phyloP scores from a whole-genome alignment of 1,140 invertebrate genomes.

The Drosophila parabipectinata region DNA sequence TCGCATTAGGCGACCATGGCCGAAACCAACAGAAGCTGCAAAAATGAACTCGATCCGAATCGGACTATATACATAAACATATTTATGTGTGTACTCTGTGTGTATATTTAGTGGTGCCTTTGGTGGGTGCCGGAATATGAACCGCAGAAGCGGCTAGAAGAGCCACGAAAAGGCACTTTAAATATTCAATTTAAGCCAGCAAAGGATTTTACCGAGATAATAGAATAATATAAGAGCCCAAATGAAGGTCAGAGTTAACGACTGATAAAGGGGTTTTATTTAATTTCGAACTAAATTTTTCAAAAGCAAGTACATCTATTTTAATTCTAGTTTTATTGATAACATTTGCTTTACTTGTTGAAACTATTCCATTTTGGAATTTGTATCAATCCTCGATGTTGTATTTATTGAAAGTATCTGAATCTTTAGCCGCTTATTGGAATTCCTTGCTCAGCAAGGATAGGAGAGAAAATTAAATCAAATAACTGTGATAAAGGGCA shows the following conservation, averaged over 20 bases:
- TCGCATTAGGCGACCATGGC: constrained; percentile 49
- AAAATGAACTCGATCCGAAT: constrained; percentile 36
- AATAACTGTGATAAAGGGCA: constrained; percentile 16
- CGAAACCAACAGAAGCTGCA: constrained; percentile 25
- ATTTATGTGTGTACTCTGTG: background rate
- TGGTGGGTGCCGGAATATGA: constrained; percentile 1
- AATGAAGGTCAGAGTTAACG: constrained; percentile 12
- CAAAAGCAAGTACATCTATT: background rate
- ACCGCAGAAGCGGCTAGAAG: constrained; percentile 30
- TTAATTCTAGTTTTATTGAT: constrained; percentile 15
- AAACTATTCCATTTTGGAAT: constrained; percentile 17
- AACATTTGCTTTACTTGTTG: constrained; percentile 13
- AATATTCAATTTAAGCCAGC: constrained; percentile 41
- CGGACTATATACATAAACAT: constrained; percentile 10
- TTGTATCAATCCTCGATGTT: background rate
- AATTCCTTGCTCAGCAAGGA: constrained; percentile 18
- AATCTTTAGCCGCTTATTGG: constrained; percentile 27
- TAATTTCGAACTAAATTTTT: background rate
- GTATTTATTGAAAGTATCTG: constrained; percentile 2
- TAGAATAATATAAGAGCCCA: constrained; percentile 18
- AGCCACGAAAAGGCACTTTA: constrained; percentile 29
- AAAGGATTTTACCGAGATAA: constrained; percentile 38
- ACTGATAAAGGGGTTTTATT: background rate
- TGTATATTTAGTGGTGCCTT: background rate
- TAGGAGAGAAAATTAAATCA: constrained; percentile 10